These are phyloP conservation scores for Acanthornis magna DNA, from an alignment of 2,797 vertebrate species.

Conservation along the genomic window DNA sequence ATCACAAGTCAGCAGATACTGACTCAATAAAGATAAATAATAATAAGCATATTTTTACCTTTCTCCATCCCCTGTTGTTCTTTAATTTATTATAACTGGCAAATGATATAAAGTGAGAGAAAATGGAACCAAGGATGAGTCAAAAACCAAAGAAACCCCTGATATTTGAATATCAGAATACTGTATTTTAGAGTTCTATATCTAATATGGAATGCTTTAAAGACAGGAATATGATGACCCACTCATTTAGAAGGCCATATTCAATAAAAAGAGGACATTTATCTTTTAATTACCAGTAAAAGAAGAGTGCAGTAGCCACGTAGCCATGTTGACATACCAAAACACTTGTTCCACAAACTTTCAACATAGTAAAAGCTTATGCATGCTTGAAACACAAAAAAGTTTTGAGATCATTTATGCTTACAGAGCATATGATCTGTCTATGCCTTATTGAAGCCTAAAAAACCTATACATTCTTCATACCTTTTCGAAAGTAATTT, in stretches of 20 bases:
- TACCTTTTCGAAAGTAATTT: background rate
- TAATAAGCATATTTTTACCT: background rate
- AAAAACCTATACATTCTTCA: background rate
- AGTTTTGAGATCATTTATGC: background rate
- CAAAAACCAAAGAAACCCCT: background rate
- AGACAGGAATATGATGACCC: background rate
- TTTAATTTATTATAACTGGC: background rate
- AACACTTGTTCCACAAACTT: background rate
- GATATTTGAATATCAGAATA: background rate
- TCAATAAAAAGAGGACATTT: background rate
- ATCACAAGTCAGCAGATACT: background rate
- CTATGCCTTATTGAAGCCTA: background rate
- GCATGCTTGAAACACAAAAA: background rate
- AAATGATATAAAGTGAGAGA: background rate
- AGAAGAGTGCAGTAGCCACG: background rate
- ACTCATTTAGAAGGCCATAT: background rate
- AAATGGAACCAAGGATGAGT: background rate
- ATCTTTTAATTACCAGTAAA: background rate
- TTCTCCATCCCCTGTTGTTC: background rate
- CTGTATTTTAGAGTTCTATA: background rate
- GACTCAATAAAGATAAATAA: background rate
- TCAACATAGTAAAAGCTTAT: background rate
- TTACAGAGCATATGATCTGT: background rate
- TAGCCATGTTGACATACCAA: background rate
- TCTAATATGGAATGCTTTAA: background rate